Evolutionary conservation across 2,888 invertebrate genomes (phyloP), one percentile per base, ranked within the genome.

Genomic region (Beris chalybata): DNA sequence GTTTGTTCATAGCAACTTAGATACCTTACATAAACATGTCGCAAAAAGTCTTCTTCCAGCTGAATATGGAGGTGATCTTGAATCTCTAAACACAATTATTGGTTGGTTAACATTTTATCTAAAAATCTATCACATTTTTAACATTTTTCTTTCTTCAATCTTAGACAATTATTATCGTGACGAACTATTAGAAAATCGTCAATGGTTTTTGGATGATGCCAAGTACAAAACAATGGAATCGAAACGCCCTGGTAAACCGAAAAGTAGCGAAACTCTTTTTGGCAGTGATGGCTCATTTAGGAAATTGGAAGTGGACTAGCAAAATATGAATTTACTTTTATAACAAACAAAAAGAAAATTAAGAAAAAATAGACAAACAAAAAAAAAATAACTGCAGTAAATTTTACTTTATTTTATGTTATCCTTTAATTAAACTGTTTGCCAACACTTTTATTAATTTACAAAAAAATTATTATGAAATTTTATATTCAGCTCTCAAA

Each of bases 1-100:
- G 55, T 74, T 77, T 63, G 73, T 78, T 47, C 76, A 77, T 55
- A 70, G 73, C n/a, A 72, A 72, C 67, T 69, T 72, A 64, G 76
- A 78, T 5, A 58, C 69, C 0, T 65, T 77, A 12, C 73, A 71
- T 13, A 29, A 65, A 52, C 52, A 65, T 31, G 52, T 65, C 3
- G 30, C 65, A 5, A 65, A 65, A 58, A 64, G 65, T n/a, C 59
- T 66, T 22, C 43, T 71, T 0, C 71, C 71, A 4, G 32, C 43
- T 6, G 71, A 71, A 22, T 71, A 69, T 59, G 70, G 71, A 0
- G 71, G 71, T 2, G 52, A 63, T 5, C 64, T 69, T 48, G 67
- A 66, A 11, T 54, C 66, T 7, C 15, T 68, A 4, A 47, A 59
- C n/a, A 66, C 65, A 15, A 56, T 61, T 45, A 55, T 65, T 48